Evolutionary conservation across 1,140 invertebrate species (phyloP).

Genomic region (Ditylenchus dipsaci): DNA sequence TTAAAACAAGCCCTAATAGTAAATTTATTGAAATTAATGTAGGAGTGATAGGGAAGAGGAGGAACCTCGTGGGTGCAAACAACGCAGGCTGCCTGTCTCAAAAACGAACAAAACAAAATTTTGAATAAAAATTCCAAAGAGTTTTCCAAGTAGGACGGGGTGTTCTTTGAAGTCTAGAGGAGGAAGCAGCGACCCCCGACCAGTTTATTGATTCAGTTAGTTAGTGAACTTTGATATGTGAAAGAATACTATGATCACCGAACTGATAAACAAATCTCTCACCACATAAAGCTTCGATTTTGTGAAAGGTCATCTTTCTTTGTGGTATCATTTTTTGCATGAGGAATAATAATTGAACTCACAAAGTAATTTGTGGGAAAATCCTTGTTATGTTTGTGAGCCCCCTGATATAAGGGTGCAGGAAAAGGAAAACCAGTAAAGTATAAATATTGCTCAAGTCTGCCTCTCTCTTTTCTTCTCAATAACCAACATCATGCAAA

Average conservation of each 20-base stretch:
- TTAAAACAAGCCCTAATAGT: not conserved
- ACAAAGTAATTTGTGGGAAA: too few species aligned
- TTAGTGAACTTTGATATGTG: not conserved
- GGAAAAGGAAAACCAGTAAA: too few species aligned
- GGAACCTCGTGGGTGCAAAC: not conserved
- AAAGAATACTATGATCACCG: not conserved
- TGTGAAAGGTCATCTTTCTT: conserved; percentile 47
- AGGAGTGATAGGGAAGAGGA: not conserved
- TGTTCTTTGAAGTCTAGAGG: not conserved
- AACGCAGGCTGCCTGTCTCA: not conserved
- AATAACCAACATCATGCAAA: too few species aligned
- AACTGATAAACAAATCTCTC: not conserved
- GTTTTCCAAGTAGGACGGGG: too few species aligned
- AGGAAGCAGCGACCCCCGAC: not conserved
- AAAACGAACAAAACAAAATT: too few species aligned
- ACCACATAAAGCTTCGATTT: conserved; percentile 17
- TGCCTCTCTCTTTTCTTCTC: too few species aligned
- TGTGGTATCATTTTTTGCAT: conserved; percentile 7
- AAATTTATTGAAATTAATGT: not conserved
- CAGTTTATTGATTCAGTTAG: not conserved
- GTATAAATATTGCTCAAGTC: too few species aligned
- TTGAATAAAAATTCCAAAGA: too few species aligned
- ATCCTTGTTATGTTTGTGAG: too few species aligned
- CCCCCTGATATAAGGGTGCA: too few species aligned
- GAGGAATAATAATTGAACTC: too few species aligned